phyloP scores from a whole-genome alignment of 2,797 vertebrate genomes.

The Darevskia nairensis region DNA sequence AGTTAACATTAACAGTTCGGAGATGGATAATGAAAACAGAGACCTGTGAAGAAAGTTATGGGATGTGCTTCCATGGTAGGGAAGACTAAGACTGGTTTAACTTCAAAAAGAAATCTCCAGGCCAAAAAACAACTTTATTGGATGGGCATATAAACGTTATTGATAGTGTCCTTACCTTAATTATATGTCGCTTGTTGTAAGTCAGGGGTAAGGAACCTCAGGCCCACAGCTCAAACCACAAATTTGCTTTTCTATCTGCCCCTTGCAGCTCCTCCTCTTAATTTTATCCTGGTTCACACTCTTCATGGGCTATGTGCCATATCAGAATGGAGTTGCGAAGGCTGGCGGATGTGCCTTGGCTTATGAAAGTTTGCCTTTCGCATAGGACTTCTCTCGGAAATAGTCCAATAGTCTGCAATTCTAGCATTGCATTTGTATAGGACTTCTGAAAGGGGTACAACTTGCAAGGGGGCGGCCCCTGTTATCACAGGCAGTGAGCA shows the following conservation, averaged over 20 bases:
- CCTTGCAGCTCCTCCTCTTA: neutral
- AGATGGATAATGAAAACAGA: constrained; percentile 49
- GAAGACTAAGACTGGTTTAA: constrained; percentile 20
- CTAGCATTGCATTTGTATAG: neutral
- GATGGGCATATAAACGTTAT: neutral
- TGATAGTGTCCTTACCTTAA: neutral
- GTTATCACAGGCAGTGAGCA: too few relatives aligned
- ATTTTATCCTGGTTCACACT: neutral
- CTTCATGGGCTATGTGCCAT: neutral
- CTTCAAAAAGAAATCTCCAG: constrained; percentile 19
- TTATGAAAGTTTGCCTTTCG: neutral
- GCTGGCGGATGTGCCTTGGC: neutral
- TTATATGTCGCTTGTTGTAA: neutral
- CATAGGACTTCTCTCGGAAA: neutral
- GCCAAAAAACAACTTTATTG: neutral
- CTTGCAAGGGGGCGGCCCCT: neutral
- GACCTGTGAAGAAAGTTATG: constrained; percentile 44
- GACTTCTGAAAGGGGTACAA: neutral
- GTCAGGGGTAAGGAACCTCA: neutral
- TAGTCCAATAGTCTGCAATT: neutral
- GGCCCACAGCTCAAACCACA: neutral
- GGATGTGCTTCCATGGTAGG: neutral
- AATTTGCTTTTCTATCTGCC: neutral
- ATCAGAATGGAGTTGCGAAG: neutral
- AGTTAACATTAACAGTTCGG: constrained; percentile 50